Percentiles rank a stretch among this genome's conserved stretches.
phyloP scores from a whole-genome alignment of 2,888 invertebrate species.

The Gymnosoma rotundatum region DNA sequence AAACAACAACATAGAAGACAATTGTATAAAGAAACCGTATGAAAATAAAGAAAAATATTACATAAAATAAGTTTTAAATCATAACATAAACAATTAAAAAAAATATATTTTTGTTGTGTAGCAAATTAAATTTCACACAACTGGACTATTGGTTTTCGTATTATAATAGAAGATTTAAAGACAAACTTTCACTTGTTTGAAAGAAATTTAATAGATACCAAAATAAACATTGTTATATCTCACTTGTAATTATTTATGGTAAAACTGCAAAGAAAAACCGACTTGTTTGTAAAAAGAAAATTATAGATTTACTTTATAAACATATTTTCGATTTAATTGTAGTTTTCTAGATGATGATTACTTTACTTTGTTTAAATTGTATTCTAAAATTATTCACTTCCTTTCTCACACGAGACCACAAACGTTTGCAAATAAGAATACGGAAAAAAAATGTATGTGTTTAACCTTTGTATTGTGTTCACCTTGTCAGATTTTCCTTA shows the following conservation, averaged over 20 bases:
- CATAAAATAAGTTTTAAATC: constrained; percentile 58
- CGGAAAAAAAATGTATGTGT: constrained; percentile 5
- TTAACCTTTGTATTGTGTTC: constrained; percentile 43
- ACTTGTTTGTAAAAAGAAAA: too few relatives aligned
- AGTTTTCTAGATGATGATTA: background rate
- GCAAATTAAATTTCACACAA: constrained; percentile 32
- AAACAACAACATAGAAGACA: constrained; percentile 10
- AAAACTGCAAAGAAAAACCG: too few relatives aligned
- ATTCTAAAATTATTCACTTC: constrained; percentile 17
- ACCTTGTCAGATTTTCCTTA: constrained; percentile 19
- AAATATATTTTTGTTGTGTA: background rate
- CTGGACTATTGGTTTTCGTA: constrained; percentile 19
- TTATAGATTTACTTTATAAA: background rate
- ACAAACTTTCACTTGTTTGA: constrained; percentile 62
- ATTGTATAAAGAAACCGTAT: constrained; percentile 42
- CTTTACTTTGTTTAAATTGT: background rate
- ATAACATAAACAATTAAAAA: constrained; percentile 34
- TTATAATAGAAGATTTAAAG: constrained; percentile 4
- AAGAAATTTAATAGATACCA: background rate
- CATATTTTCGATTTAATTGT: background rate
- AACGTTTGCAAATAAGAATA: constrained; percentile 14
- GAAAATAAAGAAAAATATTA: constrained; percentile 60
- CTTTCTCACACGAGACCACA: constrained; percentile 5
- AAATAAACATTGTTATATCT: background rate
- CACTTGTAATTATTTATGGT: too few relatives aligned